Conservation (phyloP, 2,797 vertebrate genomes). For the Oophaga sylvatica region DNA sequence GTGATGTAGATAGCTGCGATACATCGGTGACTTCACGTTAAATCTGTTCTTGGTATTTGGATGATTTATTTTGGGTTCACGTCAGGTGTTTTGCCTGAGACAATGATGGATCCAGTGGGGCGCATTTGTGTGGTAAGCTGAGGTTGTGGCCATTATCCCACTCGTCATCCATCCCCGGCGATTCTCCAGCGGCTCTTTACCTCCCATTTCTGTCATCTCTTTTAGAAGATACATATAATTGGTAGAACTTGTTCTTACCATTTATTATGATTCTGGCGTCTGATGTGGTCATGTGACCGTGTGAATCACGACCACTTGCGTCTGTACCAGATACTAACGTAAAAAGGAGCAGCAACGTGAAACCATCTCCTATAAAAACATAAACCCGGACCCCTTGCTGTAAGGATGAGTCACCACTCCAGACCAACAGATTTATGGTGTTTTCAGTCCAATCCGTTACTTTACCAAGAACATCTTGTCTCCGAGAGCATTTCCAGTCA, state of each 20-base stretch:
- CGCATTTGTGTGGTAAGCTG: conserved; percentile 1
- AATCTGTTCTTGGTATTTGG: background rate
- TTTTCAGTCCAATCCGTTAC: background rate
- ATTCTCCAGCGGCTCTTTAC: background rate
- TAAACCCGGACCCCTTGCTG: conserved; percentile 9
- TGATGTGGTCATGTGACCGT: conserved; percentile 31
- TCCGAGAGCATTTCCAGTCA: background rate
- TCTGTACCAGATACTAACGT: background rate
- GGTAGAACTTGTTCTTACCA: conserved; percentile 3
- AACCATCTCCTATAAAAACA: background rate
- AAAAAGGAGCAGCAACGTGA: background rate
- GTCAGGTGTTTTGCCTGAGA: background rate
- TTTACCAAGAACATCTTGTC: background rate
- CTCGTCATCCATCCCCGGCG: background rate
- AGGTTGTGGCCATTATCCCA: background rate
- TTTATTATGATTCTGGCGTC: conserved; percentile 13
- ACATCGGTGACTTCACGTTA: too few relatives aligned
- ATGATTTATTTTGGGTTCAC: background rate
- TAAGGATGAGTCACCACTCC: conserved; percentile 2
- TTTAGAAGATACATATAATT: background rate
- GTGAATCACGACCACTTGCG: conserved; percentile 29
- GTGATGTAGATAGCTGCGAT: too few relatives aligned
- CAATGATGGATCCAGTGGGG: background rate
- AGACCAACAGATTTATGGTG: background rate
- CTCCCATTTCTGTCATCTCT: conserved; percentile 6